Evolutionary conservation across 2,797 vertebrate species (phyloP).

Genomic region (Miichthys miiuy): DNA sequence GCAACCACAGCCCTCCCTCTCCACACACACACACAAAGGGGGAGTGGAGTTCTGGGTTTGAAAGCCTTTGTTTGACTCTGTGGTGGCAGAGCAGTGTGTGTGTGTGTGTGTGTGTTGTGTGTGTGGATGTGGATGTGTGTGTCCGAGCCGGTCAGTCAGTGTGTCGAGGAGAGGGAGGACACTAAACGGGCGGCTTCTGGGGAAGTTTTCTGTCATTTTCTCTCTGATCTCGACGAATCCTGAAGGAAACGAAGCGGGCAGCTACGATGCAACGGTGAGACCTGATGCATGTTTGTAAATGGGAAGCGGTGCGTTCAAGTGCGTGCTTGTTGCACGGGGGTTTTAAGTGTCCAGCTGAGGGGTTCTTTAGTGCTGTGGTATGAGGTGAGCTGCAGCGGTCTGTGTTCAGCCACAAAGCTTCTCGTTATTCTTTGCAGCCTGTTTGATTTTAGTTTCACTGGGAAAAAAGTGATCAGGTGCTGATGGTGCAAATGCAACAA

Average conservation of each 20-base stretch:
- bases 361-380: conserved; percentile 1
- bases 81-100: conserved; percentile 36
- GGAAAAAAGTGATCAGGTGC: background rate
- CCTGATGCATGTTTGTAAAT: conserved; percentile 13
- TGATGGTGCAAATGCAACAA: background rate
- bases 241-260: background rate
- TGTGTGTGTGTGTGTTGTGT: background rate
- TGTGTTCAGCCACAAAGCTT: background rate
- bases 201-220: conserved; percentile 52
- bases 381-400: conserved; percentile 14
- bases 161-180: background rate
- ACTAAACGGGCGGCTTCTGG: background rate
- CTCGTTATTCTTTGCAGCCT: background rate
- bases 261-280: conserved; percentile 69
- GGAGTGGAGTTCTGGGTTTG: conserved; percentile 74
- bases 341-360: conserved; percentile 7
- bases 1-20: conserved; percentile 76
- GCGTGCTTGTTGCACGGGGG: conserved; percentile 32
- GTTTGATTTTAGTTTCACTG: background rate
- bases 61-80: conserved; percentile 81
- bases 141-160: conserved; percentile 19
- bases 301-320: conserved; percentile 36
- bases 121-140: conserved; percentile 24
- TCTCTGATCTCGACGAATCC: background rate
- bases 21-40: conserved; percentile 77